Evolutionary conservation across 2,113 vertebrate species (phyloP).

Genomic region (Myotis lucifugus): DNA sequence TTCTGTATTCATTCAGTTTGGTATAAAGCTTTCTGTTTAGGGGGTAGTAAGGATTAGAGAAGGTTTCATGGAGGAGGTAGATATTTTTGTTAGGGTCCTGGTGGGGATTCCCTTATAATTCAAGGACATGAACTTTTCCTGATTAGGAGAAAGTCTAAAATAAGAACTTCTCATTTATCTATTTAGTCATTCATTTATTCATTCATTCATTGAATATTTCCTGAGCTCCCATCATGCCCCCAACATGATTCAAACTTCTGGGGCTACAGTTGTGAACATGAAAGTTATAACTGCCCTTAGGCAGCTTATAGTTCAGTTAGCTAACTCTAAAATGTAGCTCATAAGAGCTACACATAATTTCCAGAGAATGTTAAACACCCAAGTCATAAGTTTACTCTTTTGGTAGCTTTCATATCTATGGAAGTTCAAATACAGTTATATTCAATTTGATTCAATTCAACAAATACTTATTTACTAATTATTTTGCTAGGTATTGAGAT

Average conservation of each 20-base stretch:
- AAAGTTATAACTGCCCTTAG: neutral
- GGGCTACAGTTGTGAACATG: neutral
- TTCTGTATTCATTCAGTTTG: slow-evolving; percentile 5
- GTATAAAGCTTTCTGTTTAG: neutral
- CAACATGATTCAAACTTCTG: neutral
- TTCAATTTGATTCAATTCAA: slow-evolving; percentile 8
- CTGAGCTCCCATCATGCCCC: neutral
- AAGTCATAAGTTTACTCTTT: neutral
- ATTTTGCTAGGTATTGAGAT: neutral
- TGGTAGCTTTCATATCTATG: neutral
- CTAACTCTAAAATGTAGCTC: slow-evolving; percentile 1
- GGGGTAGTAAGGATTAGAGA: neutral
- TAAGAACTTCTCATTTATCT: neutral
- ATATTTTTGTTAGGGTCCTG: neutral
- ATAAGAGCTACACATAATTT: neutral
- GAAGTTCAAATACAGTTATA: neutral
- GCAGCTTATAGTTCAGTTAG: neutral
- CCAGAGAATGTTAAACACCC: neutral
- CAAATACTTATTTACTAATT: slow-evolving; percentile 14
- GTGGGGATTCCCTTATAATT: neutral
- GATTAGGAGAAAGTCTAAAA: slow-evolving; percentile 35
- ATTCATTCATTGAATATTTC: neutral
- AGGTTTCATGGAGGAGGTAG: neutral
- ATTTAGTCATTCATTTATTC: neutral
- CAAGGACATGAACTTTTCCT: neutral